Evolutionary conservation across 2,888 invertebrate species (phyloP).

Genomic region (Ichneumoninae sp.): DNA sequence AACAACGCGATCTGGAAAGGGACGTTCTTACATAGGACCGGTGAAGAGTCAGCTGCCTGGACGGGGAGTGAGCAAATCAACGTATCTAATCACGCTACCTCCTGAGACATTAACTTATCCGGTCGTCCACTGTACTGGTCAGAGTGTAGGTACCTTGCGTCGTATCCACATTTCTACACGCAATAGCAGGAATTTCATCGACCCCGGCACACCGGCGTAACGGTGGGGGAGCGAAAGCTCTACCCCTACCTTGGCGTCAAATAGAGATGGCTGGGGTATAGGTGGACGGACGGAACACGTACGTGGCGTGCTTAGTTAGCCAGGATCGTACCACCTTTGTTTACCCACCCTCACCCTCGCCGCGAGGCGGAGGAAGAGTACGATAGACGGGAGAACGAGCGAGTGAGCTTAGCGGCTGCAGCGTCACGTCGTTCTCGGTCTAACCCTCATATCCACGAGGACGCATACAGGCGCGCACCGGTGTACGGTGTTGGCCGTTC

Average conservation of each 20-base stretch:
- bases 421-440: slow-evolving; percentile 70
- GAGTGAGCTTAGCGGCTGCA: slow-evolving; percentile 54
- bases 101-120: too few species aligned
- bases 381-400: slow-evolving; percentile 40
- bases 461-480: slow-evolving; percentile 66
- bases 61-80: too few species aligned
- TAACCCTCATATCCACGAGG: slow-evolving; percentile 63
- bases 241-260: slow-evolving; percentile 32
- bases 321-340: slow-evolving; percentile 76
- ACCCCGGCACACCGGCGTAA: slow-evolving; percentile 43
- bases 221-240: slow-evolving; percentile 38
- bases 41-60: too few species aligned
- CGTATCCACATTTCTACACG: neutral
- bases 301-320: slow-evolving; percentile 80
- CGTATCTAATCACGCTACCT: too few species aligned
- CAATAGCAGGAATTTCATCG: slow-evolving; percentile 68
- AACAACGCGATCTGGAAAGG: too few species aligned
- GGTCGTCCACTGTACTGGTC: neutral
- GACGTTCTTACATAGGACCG: too few species aligned
- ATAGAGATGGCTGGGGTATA: slow-evolving; percentile 60
- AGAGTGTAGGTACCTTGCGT: neutral
- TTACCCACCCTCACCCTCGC: slow-evolving; percentile 74
- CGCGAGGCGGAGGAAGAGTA: slow-evolving; percentile 55
- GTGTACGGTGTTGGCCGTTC: slow-evolving; percentile 68
- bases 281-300: slow-evolving; percentile 80